Percentiles rank a stretch among this genome's conserved stretches.
Conservation (phyloP, 2,113 vertebrate genomes). For the Leptocoma aspasia region DNA sequence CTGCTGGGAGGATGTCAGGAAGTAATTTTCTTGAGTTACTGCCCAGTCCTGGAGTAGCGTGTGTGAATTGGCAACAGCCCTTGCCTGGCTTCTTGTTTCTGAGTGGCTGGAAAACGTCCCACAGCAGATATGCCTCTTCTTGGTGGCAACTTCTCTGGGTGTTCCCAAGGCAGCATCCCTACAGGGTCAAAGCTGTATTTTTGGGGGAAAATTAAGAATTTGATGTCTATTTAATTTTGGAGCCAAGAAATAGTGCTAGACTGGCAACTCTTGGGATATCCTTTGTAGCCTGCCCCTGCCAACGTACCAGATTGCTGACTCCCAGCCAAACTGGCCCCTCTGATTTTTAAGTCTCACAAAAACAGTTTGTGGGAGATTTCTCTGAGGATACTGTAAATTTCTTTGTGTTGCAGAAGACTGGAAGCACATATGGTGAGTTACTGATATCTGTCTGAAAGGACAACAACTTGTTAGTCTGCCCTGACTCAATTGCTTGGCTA, state of each 20-base stretch:
- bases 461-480: neutral
- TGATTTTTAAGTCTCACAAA: slow-evolving; percentile 26
- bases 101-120: neutral
- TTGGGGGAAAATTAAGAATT: neutral
- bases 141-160: neutral
- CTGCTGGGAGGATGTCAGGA: neutral
- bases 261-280: slow-evolving; percentile 19
- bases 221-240: neutral
- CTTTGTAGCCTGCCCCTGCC: slow-evolving; percentile 39
- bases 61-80: neutral
- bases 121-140: neutral
- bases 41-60: neutral
- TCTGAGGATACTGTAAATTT: neutral
- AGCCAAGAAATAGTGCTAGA: neutral
- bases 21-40: neutral
- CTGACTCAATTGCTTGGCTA: neutral
- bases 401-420: neutral
- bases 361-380: slow-evolving; percentile 32
- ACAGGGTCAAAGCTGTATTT: neutral
- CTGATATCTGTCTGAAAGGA: neutral
- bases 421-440: slow-evolving; percentile 15
- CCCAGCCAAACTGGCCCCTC: slow-evolving; percentile 34
- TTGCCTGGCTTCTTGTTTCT: neutral
- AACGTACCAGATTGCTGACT: neutral
- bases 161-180: neutral